Conservation (phyloP, 2,888 invertebrate genomes). For the Trichogramma dendrolimi region DNA sequence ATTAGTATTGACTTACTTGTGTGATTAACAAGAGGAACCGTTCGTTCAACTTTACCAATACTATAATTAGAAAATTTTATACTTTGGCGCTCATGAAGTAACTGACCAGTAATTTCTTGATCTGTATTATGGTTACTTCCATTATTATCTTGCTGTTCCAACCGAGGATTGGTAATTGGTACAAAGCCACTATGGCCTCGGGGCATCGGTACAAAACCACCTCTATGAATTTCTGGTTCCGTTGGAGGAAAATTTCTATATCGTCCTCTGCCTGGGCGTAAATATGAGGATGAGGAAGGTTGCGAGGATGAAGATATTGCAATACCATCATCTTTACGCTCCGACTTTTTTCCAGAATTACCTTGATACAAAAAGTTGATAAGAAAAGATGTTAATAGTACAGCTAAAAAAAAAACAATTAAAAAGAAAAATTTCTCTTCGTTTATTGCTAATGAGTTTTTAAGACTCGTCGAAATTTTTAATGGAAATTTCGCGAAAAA, state of each 20-base stretch:
- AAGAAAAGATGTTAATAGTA: neutral
- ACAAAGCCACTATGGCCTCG: slow-evolving; percentile 69
- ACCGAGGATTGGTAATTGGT: slow-evolving; percentile 59
- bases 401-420: neutral
- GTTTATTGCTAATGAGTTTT: too few species aligned
- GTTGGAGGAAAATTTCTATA: slow-evolving; percentile 53
- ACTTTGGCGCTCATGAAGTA: slow-evolving; percentile 32
- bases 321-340: slow-evolving; percentile 36
- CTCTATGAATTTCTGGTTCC: slow-evolving; percentile 65
- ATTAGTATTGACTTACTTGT: too few species aligned
- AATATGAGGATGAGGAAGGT: neutral
- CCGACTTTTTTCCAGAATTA: slow-evolving; percentile 48
- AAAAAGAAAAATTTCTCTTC: neutral
- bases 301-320: slow-evolving; percentile 29
- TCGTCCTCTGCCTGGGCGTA: slow-evolving; percentile 43
- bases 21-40: neutral
- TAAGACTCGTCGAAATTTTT: too few species aligned
- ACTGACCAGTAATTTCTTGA: slow-evolving; percentile 32
- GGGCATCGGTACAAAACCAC: slow-evolving; percentile 75
- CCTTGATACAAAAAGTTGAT: slow-evolving; percentile 21
- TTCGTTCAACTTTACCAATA: slow-evolving; percentile 37
- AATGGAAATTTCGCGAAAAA: neutral
- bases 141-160: slow-evolving; percentile 12
- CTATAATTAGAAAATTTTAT: slow-evolving; percentile 37
- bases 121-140: neutral